Base-by-base conservation (phyloP, 2,113 vertebrate species). In the Mustelus asterias region DNA sequence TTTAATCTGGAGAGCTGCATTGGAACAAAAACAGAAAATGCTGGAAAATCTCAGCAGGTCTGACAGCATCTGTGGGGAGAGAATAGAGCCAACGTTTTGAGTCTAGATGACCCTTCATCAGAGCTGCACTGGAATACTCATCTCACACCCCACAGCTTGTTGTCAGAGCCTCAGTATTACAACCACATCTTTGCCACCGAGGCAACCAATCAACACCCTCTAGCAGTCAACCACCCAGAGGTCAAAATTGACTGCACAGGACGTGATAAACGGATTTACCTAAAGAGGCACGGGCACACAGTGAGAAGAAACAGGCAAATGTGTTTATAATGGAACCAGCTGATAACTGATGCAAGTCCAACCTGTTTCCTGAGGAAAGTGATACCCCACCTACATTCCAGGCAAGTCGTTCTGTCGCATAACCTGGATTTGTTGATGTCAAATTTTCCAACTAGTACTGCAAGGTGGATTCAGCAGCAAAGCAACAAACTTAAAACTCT, bases 281-380 rank as follows among this genome's bases (percentile, higher is more conserved):
- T 70, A 70, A 70, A 70, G 69, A 70, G 69, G 22, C 85, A 54
- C 44, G 54, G 22, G 22, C 44, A 29, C 22, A 88, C 48, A 54
- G 20, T 89, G 48, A 89, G 48, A 89, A 89, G 86, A 89, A 60
- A 89, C 48, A 33, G 48, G 29, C 24, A 26, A 26, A 89, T 58
- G 58, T 26, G 26, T 26, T 89, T 48, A 58, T 60, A 89, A 89
- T 89, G 26, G 86, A 89, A 89, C 54, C 86, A 58, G 86, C 86
- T 33, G 20, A 86, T 48, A 48, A 48, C 37, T 86, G 20, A 86
- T 86, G 18, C 41, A 48, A 86, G 83, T 86, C 10, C 86, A 89
- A 89, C 86, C 86, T 60, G 48, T 60, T 89, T 89, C 86, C 86
- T 89, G 86, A 89, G 86, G 86, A 89, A 89, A 89, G 48, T 89